Evolutionary conservation across 2,888 invertebrate genomes (phyloP), one percentile per base, ranked within the genome.

Genomic region (Rhaphigaster nebulosa): DNA sequence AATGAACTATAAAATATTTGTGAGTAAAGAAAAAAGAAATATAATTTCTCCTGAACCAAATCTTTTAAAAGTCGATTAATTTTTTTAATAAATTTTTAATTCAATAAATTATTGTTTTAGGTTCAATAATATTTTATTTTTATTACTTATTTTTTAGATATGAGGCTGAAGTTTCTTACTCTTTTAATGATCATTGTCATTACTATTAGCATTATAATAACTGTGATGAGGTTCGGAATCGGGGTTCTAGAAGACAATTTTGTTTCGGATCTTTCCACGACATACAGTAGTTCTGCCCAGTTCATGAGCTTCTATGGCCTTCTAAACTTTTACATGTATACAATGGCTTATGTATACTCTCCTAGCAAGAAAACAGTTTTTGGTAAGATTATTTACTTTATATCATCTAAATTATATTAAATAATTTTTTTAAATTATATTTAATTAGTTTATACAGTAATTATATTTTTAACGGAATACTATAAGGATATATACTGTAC

Each of bases 221-320:
- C 95, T 45, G 96, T 98, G 89, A 95, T 97, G 92, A 95, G 97
- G 91, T 99, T 98, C 94, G 98, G 99, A 10, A 96, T 97, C 88
- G 98, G 97, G 26, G 96, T 98, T 20, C 94, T 99, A 90, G 98
- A 99, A 94, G 98, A 99, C 94, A 98, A 98, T 94, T 99, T 99
- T 95, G 98, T 98, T 0, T 96, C 98, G 20, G 96, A 97, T 91
- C 95, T 98, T 38, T 96, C 97, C 41, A 97, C 97, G 70, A 97
- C 97, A 93, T 98, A 98, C 94, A 96, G 96, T 93, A 98, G 97
- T 92, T 98, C 98, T 0, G 98, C 98, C 15, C 98, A 99, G 92
- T 99, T 99, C 94, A 98, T 99, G 97, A 97, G 98, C 8, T 96
- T 98, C 92, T 99, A 99, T 94, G 98, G 98, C 50, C 95, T 99